Conservation (phyloP, 37 sponge, comb jelly and placozoan genomes). For the Oopsacas minuta region DNA sequence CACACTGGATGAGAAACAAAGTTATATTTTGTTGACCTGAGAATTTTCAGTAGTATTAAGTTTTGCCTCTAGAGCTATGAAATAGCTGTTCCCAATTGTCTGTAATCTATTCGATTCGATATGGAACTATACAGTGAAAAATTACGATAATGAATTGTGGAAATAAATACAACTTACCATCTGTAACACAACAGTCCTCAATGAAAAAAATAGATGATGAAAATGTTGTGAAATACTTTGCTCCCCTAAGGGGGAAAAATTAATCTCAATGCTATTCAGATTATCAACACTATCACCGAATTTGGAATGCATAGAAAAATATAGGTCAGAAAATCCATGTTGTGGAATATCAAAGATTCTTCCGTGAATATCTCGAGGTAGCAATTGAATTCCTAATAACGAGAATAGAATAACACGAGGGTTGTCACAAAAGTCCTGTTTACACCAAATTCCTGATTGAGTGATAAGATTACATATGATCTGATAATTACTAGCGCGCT, state of each 20-base stretch:
- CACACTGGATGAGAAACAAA: no score
- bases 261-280: not conserved
- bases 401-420: no score
- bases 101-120: no score
- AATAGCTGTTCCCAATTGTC: no score
- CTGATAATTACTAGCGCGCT: no score
- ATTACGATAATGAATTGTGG: not conserved
- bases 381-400: not conserved
- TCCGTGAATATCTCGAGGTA: not conserved
- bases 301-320: not conserved
- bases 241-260: not conserved
- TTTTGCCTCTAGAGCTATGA: no score
- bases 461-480: no score
- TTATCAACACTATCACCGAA: not conserved
- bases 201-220: not conserved
- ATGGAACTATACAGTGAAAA: no score
- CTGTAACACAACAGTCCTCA: not conserved
- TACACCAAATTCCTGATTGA: no score
- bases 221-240: not conserved
- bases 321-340: not conserved
- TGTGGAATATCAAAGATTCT: not conserved
- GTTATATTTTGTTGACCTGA: no score
- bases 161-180: not conserved
- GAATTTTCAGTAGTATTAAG: no score
- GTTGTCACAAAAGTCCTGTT: no score